These are phyloP conservation scores for Acrobasis consociella DNA, from an alignment of 2,888 invertebrate genomes.

Conservation along the genomic window DNA sequence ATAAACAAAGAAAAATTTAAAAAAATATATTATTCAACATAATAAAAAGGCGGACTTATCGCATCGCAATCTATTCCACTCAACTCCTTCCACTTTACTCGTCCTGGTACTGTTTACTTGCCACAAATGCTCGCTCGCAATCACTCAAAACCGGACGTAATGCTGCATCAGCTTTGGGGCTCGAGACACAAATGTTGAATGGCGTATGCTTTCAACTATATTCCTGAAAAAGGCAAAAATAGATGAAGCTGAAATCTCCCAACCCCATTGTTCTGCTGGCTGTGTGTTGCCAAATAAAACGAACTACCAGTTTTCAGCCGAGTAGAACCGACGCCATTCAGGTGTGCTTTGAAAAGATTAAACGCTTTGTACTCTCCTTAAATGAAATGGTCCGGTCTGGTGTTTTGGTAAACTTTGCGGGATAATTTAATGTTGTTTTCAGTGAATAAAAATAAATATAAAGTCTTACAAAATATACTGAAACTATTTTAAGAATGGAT, in stretches of 20 bases:
- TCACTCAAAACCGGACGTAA: too few species aligned
- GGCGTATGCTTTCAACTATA: constrained; percentile 19
- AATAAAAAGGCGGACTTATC: too few species aligned
- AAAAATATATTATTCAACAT: too few species aligned
- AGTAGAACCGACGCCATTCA: neutral
- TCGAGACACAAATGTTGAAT: constrained; percentile 7
- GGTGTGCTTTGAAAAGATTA: constrained; percentile 12
- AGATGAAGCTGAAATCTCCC: constrained; percentile 13
- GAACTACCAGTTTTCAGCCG: constrained; percentile 12
- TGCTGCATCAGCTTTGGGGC: constrained; percentile 3
- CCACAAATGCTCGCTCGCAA: too few species aligned
- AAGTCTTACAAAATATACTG: too few species aligned
- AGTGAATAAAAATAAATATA: too few species aligned
- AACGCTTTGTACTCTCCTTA: constrained; percentile 7
- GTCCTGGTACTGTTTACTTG: too few species aligned
- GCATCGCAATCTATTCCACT: too few species aligned
- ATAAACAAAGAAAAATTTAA: too few species aligned
- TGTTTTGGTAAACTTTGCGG: neutral
- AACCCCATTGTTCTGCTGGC: constrained; percentile 13
- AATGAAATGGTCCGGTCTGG: neutral
- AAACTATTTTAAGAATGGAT: too few species aligned
- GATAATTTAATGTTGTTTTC: too few species aligned
- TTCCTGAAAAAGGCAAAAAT: constrained; percentile 19
- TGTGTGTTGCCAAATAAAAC: constrained; percentile 14
- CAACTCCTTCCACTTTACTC: too few species aligned